phyloP scores from a whole-genome alignment of 2,888 invertebrate species.

The Nineta flava region DNA sequence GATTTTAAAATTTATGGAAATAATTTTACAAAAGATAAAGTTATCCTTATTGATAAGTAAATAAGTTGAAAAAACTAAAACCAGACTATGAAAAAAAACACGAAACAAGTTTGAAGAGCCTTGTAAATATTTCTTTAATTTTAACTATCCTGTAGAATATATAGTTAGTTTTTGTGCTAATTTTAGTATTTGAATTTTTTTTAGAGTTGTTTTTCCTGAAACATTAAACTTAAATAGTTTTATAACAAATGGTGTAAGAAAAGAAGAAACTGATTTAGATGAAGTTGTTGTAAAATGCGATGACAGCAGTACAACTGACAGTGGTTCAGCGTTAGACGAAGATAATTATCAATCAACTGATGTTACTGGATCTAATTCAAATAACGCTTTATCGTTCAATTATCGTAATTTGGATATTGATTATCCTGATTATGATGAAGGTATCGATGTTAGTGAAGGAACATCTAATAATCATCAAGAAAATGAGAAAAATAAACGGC shows the following conservation, averaged over 20 bases:
- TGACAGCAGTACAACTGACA: conserved; percentile 52
- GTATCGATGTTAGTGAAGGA: conserved; percentile 43
- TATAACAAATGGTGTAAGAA: conserved; percentile 21
- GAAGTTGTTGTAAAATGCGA: conserved; percentile 36
- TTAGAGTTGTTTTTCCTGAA: conserved; percentile 70
- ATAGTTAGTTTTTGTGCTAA: too few species aligned
- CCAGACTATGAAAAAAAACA: too few species aligned
- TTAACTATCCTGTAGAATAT: too few species aligned
- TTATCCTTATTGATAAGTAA: too few species aligned
- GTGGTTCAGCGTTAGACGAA: conserved; percentile 49
- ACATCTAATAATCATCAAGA: conserved; percentile 29
- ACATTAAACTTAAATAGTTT: conserved; percentile 47
- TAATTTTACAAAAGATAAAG: too few species aligned
- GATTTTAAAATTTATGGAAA: too few species aligned
- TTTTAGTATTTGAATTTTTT: conserved; percentile 1
- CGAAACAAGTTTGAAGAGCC: too few species aligned
- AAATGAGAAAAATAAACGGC: conserved; percentile 32
- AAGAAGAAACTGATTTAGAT: conserved; percentile 28
- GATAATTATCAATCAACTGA: conserved; percentile 35
- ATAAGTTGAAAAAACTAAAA: too few species aligned
- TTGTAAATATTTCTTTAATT: too few species aligned
- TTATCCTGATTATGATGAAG: conserved; percentile 22
- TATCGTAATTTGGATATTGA: conserved; percentile 7
- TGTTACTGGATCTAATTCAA: conserved; percentile 23
- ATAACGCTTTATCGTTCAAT: background rate